A percentile compares a stretch with the other conserved stretches of the same genome.
Evolutionary conservation across 2,113 vertebrate genomes (phyloP).

Genomic region (Candoia aspera): DNA sequence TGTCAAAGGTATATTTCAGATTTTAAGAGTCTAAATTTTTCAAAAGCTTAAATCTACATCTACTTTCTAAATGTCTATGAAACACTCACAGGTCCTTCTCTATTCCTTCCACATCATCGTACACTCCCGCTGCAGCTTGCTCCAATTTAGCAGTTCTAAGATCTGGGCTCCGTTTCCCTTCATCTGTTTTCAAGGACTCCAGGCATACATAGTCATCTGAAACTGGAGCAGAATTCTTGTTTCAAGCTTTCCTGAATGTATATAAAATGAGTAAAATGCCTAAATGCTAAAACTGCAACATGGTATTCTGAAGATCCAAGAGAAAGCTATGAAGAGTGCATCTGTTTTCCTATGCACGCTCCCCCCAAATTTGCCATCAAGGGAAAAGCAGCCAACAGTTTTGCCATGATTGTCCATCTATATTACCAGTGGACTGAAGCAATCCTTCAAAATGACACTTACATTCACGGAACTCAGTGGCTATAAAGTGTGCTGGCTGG

Average conservation of each 20-base stretch:
- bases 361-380: not conserved
- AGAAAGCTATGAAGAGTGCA: not conserved
- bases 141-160: conserved; percentile 47
- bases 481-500: not conserved
- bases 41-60: not conserved
- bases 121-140: conserved; percentile 56
- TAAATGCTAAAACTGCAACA: not conserved
- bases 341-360: not conserved
- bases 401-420: not conserved
- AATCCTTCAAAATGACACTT: not conserved
- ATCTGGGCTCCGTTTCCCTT: conserved; percentile 69
- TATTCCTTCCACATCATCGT: conserved; percentile 61
- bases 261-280: not conserved
- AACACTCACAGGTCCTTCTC: conserved; percentile 60
- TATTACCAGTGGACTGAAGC: not conserved
- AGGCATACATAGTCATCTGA: conserved; percentile 72
- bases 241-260: not conserved
- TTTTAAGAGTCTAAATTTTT: not conserved
- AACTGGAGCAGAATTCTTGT: conserved; percentile 30
- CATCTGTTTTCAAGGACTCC: conserved; percentile 67
- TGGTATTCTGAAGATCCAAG: not conserved
- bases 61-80: not conserved
- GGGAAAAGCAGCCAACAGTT: not conserved
- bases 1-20: not conserved
- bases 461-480: not conserved